These are phyloP conservation scores for Orycteropus afer DNA, from an alignment of 2,113 vertebrate species.

Conservation along the genomic window DNA sequence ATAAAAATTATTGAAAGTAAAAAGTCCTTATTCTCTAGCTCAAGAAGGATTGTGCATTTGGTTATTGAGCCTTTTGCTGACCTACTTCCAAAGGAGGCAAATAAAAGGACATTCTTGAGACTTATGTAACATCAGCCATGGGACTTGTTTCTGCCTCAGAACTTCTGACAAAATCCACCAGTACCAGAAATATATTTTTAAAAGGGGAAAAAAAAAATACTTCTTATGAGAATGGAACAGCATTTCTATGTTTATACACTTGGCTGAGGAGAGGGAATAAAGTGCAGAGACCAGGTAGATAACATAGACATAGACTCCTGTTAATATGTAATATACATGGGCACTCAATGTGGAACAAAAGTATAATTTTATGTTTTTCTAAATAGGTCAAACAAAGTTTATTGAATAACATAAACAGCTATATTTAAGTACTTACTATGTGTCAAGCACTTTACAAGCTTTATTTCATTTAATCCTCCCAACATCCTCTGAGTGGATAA, in stretches of 20 bases:
- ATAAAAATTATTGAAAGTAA: conserved; percentile 28
- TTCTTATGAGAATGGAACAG: background rate
- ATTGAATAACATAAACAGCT: background rate
- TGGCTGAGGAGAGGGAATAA: background rate
- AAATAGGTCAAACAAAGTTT: background rate
- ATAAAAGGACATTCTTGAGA: background rate
- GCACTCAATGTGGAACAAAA: background rate
- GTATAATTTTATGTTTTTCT: background rate
- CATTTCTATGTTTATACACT: background rate
- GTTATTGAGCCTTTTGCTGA: background rate
- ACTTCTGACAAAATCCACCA: background rate
- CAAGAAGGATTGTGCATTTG: background rate
- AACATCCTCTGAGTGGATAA: background rate
- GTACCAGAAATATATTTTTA: background rate
- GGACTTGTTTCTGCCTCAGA: too few relatives aligned
- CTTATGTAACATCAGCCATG: background rate
- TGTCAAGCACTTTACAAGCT: background rate
- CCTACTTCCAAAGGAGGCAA: background rate
- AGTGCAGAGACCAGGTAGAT: background rate
- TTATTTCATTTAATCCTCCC: background rate
- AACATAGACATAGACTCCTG: background rate
- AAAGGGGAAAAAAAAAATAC: background rate
- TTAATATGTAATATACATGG: background rate
- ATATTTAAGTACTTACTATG: background rate
- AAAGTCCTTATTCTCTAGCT: background rate